phyloP scores from a whole-genome alignment of 2,888 invertebrate genomes.

The Trissolcus brochymenae region DNA sequence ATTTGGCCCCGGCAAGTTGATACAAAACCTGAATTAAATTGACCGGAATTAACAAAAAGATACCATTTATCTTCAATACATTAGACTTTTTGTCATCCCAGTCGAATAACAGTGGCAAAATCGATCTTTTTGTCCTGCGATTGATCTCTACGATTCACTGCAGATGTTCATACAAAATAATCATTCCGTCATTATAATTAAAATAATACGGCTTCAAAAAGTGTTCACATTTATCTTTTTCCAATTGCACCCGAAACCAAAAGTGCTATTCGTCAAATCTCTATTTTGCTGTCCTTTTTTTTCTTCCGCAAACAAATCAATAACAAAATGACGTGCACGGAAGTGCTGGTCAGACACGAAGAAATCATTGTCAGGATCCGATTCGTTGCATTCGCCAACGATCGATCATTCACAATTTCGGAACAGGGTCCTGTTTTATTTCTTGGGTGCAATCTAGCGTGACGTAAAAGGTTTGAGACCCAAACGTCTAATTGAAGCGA shows the following conservation, averaged over 20 bases:
- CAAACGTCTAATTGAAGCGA: slow-evolving; percentile 56
- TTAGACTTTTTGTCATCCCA: slow-evolving; percentile 8
- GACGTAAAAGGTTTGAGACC: slow-evolving; percentile 56
- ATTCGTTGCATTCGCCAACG: slow-evolving; percentile 55
- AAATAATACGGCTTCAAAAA: slow-evolving; percentile 8
- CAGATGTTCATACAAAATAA: slow-evolving; percentile 14
- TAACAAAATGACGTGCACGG: slow-evolving; percentile 50
- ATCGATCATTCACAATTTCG: slow-evolving; percentile 48
- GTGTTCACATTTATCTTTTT: background rate
- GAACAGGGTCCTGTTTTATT: slow-evolving; percentile 35
- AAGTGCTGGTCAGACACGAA: slow-evolving; percentile 39
- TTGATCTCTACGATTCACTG: slow-evolving; percentile 15
- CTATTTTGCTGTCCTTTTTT: slow-evolving; percentile 17
- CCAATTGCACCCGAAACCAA: slow-evolving; percentile 2
- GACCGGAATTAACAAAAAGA: background rate
- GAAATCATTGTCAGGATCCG: slow-evolving; percentile 36
- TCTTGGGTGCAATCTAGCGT: slow-evolving; percentile 49
- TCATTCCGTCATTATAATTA: slow-evolving; percentile 8
- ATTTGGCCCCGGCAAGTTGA: no score
- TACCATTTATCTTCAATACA: slow-evolving; percentile 12
- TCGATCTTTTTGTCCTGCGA: background rate
- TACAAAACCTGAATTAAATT: no score
- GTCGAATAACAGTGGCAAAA: background rate
- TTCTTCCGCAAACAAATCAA: slow-evolving; percentile 44
- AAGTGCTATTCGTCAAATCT: background rate